Conservation (phyloP, 2,113 vertebrate species). For the Salminus brasiliensis region DNA sequence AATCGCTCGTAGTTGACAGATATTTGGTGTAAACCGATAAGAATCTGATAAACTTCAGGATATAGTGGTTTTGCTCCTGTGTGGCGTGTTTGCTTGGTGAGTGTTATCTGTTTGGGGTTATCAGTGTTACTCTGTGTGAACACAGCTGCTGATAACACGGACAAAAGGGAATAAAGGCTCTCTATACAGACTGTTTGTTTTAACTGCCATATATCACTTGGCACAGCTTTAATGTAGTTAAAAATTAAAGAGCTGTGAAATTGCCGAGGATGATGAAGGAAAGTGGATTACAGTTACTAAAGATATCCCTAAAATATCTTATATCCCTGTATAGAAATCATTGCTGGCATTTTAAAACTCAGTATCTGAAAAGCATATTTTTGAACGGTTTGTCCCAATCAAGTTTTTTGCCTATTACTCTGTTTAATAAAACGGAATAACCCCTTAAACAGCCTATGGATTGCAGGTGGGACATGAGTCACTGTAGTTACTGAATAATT, state of each 20-base stretch:
- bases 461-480: no score
- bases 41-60: not conserved
- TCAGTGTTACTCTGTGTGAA: not conserved
- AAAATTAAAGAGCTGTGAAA: not conserved
- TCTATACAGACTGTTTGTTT: not conserved
- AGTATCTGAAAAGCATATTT: no score
- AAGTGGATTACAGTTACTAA: no score
- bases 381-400: no score
- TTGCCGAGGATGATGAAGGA: not conserved
- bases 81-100: constrained; percentile 9
- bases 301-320: no score
- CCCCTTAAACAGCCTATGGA: no score
- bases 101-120: not conserved
- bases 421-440: no score
- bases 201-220: not conserved
- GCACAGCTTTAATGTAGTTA: not conserved
- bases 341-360: no score
- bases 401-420: no score
- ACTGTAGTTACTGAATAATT: no score
- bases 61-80: not conserved
- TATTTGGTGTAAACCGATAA: not conserved
- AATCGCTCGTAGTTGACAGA: not conserved
- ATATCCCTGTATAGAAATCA: no score
- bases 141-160: not conserved
- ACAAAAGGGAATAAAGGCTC: not conserved